Evolutionary conservation across 2,113 vertebrate species (phyloP).

Genomic region (Pipa parva): DNA sequence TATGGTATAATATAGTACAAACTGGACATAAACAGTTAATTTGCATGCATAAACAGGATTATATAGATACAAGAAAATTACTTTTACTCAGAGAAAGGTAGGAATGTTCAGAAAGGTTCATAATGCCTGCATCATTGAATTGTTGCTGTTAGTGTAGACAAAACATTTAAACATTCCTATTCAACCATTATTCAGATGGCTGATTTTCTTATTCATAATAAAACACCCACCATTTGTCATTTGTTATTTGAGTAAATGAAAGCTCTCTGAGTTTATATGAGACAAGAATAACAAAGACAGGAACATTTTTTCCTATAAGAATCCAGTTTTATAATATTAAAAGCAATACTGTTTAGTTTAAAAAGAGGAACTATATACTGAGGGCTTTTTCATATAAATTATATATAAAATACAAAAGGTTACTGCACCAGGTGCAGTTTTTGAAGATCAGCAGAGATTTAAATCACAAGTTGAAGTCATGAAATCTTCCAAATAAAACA

Average conservation of each 20-base stretch:
- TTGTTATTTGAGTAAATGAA: constrained; percentile 21
- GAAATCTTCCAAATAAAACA: too few relatives aligned
- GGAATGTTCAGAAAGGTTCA: constrained; percentile 9
- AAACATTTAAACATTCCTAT: constrained; percentile 30
- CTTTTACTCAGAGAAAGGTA: background rate
- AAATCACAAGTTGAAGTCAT: too few relatives aligned
- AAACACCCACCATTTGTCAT: constrained; percentile 29
- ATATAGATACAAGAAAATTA: constrained; percentile 13
- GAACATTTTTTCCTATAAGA: background rate
- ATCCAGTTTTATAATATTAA: background rate
- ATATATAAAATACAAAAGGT: too few relatives aligned
- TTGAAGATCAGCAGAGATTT: too few relatives aligned
- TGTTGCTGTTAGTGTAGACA: background rate
- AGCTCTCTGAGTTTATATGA: background rate
- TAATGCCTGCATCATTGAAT: constrained; percentile 2
- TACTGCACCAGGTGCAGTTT: too few relatives aligned
- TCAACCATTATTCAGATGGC: constrained; percentile 26
- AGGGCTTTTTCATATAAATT: too few relatives aligned
- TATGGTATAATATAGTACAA: too few relatives aligned
- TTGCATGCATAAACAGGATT: background rate
- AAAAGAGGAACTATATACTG: too few relatives aligned
- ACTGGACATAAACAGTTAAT: too few relatives aligned
- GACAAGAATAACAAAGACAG: background rate
- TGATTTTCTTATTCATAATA: constrained; percentile 11
- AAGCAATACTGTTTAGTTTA: too few relatives aligned